Conservation (phyloP, 2,113 vertebrate genomes). For the Lota lota region DNA sequence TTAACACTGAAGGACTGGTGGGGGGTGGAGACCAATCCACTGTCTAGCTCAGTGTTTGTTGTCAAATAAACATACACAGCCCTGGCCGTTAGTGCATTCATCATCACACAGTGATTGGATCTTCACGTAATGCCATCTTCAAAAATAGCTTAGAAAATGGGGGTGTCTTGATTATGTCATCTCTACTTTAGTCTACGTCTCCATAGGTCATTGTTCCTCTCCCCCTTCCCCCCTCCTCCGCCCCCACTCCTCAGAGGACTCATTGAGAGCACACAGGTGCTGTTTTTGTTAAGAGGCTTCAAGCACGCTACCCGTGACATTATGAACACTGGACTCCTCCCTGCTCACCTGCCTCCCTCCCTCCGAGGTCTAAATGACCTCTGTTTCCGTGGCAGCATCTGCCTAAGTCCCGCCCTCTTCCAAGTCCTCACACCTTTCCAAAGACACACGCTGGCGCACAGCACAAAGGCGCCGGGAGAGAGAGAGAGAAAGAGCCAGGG, state of each 20-base stretch:
- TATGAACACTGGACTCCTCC: conserved; percentile 53
- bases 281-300: conserved; percentile 18
- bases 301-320: conserved; percentile 41
- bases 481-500: neutral
- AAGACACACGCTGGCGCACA: neutral
- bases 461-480: neutral
- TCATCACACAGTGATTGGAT: too few species aligned
- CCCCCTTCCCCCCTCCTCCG: conserved; percentile 24
- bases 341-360: conserved; percentile 21
- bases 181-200: too few species aligned
- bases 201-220: neutral
- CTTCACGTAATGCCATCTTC: too few species aligned
- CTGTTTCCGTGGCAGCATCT: conserved; percentile 54
- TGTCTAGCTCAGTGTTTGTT: neutral
- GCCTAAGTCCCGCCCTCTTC: conserved; percentile 24
- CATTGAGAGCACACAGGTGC: conserved; percentile 40
- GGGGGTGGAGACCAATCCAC: neutral
- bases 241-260: conserved; percentile 19
- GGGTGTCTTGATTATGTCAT: too few species aligned
- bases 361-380: conserved; percentile 65
- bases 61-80: too few species aligned
- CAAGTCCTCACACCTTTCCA: conserved; percentile 29
- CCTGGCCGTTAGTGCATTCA: too few species aligned
- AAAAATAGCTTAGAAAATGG: too few species aligned
- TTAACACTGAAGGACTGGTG: neutral